These are phyloP conservation scores for Glaucopsyche alexis DNA, from an alignment of 2,888 invertebrate species.

Conservation along the genomic window DNA sequence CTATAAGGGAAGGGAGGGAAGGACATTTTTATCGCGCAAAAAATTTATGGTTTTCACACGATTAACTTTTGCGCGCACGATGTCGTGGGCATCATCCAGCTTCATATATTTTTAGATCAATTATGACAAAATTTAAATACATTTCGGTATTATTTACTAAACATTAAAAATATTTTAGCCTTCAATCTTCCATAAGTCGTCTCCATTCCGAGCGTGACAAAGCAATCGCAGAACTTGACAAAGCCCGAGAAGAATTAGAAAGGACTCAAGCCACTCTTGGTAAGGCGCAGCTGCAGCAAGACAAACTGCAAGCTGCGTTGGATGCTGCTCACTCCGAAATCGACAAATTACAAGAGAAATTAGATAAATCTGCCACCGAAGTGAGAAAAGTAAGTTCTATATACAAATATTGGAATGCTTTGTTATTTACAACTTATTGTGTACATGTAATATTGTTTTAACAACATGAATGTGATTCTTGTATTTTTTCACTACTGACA, in stretches of 20 bases:
- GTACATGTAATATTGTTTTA: background rate
- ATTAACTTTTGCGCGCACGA: no score
- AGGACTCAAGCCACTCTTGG: constrained; percentile 93
- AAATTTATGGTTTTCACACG: no score
- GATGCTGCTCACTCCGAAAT: constrained; percentile 95
- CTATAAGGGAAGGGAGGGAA: no score
- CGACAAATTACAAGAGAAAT: constrained; percentile 92
- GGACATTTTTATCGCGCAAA: no score
- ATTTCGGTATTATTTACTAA: no score
- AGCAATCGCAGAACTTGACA: constrained; percentile 90
- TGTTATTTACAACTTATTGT: background rate
- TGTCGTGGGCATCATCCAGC: no score
- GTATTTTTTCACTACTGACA: background rate
- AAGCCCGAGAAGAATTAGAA: constrained; percentile 92
- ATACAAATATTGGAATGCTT: background rate
- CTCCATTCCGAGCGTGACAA: constrained; percentile 94
- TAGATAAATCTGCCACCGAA: constrained; percentile 91
- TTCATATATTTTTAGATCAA: no score
- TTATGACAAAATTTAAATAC: no score
- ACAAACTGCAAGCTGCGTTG: constrained; percentile 92
- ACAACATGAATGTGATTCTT: background rate
- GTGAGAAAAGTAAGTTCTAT: constrained; percentile 84
- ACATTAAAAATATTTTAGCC: constrained; percentile 55
- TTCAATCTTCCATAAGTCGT: constrained; percentile 90
- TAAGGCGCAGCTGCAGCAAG: constrained; percentile 94